Evolutionary conservation across 2,797 vertebrate genomes (phyloP).

Genomic region (Trachops cirrhosus): DNA sequence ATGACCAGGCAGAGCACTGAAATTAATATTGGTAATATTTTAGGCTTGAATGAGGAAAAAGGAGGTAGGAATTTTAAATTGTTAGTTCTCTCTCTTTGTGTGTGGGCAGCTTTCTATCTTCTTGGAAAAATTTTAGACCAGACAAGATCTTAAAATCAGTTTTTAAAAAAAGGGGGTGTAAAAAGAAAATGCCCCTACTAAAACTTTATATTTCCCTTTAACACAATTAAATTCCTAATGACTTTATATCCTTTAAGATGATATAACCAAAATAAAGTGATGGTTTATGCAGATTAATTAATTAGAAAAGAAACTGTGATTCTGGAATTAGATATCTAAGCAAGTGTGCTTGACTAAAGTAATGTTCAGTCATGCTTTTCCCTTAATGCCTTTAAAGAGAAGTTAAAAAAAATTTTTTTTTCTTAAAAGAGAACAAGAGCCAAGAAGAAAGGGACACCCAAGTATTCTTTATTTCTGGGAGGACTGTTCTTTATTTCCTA

Average conservation of each 20-base stretch:
- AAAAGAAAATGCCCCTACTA: neutral
- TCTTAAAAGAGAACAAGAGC: neutral
- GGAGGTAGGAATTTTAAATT: conserved; percentile 54
- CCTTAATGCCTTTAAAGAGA: neutral
- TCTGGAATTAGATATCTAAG: neutral
- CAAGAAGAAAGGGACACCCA: neutral
- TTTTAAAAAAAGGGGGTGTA: neutral
- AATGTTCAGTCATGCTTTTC: neutral
- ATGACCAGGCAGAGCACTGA: conserved; percentile 7
- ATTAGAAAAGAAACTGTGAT: neutral
- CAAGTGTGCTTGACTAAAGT: neutral
- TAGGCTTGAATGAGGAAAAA: conserved; percentile 26
- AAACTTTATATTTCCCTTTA: neutral
- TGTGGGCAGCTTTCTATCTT: neutral
- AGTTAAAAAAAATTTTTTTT: neutral
- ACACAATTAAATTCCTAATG: neutral
- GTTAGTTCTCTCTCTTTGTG: neutral
- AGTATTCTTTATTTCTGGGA: neutral
- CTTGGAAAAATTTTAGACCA: conserved; percentile 5
- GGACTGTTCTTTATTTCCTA: neutral
- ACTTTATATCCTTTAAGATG: neutral
- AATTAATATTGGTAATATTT: conserved; percentile 68
- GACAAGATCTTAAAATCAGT: neutral
- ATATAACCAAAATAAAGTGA: neutral
- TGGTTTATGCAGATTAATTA: neutral